A percentile compares a stretch with the other conserved stretches of the same genome.
Conservation (phyloP, 2,797 vertebrate genomes). For the Euthynnus affinis region DNA sequence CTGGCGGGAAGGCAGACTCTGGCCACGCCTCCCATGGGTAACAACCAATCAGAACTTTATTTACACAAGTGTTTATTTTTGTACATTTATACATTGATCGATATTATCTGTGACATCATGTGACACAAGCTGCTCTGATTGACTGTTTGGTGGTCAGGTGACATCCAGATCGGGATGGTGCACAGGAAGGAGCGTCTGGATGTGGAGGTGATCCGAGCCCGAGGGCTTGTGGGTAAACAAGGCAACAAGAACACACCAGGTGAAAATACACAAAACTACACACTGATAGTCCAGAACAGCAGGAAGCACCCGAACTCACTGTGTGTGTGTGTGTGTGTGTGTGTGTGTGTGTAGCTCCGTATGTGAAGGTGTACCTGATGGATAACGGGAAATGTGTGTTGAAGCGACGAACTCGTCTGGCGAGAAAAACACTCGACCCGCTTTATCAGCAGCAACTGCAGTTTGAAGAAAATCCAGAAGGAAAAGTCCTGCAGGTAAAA, state of each 20-base stretch:
- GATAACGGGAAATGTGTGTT: conserved; percentile 97
- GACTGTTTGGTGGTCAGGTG: conserved; percentile 84
- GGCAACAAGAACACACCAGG: conserved; percentile 99
- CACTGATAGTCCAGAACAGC: neutral
- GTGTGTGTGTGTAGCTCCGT: conserved; percentile 87
- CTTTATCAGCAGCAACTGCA: conserved; percentile 97
- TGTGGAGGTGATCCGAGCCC: conserved; percentile 96
- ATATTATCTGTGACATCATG: neutral
- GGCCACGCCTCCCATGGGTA: conserved; percentile 98
- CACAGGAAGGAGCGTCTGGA: conserved; percentile 97
- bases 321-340: conserved; percentile 17
- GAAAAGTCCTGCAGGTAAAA: conserved; percentile 88
- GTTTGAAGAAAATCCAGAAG: conserved; percentile 96
- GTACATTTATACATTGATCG: no score
- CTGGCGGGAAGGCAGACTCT: conserved; percentile 96
- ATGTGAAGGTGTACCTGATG: conserved; percentile 98
- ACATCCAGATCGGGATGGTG: conserved; percentile 98
- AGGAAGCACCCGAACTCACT: no score
- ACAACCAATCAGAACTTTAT: conserved; percentile 28
- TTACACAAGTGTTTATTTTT: neutral
- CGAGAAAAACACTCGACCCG: conserved; percentile 96
- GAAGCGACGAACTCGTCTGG: conserved; percentile 98
- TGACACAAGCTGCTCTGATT: conserved; percentile 19
- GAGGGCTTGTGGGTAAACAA: conserved; percentile 97
- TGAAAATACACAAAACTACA: conserved; percentile 63